Base-by-base conservation (phyloP, 2,888 invertebrate genomes). In the Nomada ferruginata region DNA sequence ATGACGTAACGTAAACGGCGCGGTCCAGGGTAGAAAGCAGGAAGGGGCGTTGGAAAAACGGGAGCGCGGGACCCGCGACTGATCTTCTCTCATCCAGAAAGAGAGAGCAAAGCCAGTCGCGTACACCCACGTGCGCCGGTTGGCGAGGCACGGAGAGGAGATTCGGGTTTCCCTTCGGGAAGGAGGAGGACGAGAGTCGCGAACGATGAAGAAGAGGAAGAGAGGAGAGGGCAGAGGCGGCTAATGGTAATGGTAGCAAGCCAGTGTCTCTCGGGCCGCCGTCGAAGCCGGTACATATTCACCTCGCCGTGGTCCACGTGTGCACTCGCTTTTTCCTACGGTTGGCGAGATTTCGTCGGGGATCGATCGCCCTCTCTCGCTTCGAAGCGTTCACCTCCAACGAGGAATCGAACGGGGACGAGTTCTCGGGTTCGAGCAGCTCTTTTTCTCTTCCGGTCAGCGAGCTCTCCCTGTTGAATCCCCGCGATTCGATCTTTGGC, bases 201-300 rank as follows among this genome's bases (percentile, higher is more conserved):
- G 75, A 70, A 78, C 81, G 87, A 80, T 76, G 88, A 85, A 70
- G 87, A 84, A 82, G 85, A 86, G 85, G 78, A 85, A 81, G 85
- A 79, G 90, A 85, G 82, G 85, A 87, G 90, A 91, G 92, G 91
- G 91, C 90, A 89, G 89, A 89, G 84, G 82, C 88, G 90, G 91
- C 91, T 92, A 91, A 93, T 91, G 93, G 91, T 90, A 92, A 92
- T 92, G 91, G 92, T 92, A 92, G 89, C 90, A 89, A 91, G 91
- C 87, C 93, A 93, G 93, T 93, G 91, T 91, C 91, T 91, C 92
- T 89, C 92, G 92, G 89, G 90, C 92, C 89, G 91, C 89, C 91
- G 91, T 90, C 88, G 89, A 88, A 86, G 90, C 84, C 91, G 91
- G 91, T 91, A 88, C 90, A 79, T 79, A 79, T 83, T 65, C 81